These are phyloP conservation scores for Machaerirhynchus nigripectus DNA, from an alignment of 2,113 vertebrate genomes.

Conservation along the genomic window DNA sequence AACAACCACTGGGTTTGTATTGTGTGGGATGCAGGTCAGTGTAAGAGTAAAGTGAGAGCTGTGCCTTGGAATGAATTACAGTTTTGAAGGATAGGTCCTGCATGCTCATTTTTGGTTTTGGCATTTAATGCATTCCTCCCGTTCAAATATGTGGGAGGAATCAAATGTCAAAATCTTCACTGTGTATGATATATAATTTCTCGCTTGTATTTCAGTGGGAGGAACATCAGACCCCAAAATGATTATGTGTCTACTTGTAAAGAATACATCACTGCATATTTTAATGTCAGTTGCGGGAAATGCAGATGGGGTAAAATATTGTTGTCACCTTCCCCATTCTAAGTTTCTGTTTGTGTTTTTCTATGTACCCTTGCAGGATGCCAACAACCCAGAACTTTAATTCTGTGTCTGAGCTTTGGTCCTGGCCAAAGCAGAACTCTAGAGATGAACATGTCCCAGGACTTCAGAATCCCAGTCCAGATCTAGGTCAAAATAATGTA, in stretches of 20 bases:
- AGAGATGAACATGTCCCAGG: not conserved
- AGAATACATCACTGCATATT: conserved; percentile 20
- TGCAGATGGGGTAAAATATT: not conserved
- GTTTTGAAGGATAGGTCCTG: conserved; percentile 11
- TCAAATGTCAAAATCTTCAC: conserved; percentile 46
- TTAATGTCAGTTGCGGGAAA: conserved; percentile 42
- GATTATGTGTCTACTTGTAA: conserved; percentile 33
- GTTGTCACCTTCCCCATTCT: conserved; percentile 22
- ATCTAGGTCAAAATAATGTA: not conserved
- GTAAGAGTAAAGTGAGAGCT: not conserved
- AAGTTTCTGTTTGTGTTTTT: not conserved
- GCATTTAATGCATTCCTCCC: conserved; percentile 45
- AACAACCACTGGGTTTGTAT: not conserved
- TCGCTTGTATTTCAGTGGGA: conserved; percentile 47
- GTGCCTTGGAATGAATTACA: conserved; percentile 20
- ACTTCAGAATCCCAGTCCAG: not conserved
- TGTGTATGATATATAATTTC: conserved; percentile 46
- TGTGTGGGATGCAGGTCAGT: conserved; percentile 3
- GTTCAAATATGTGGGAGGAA: conserved; percentile 48
- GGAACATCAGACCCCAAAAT: conserved; percentile 46
- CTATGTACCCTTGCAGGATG: not conserved
- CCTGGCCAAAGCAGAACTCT: not conserved
- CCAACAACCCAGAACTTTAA: not conserved
- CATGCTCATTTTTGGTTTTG: conserved; percentile 48
- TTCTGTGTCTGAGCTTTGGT: not conserved